Conservation (phyloP, 2,888 invertebrate species). For the Epistrophe eligans region DNA sequence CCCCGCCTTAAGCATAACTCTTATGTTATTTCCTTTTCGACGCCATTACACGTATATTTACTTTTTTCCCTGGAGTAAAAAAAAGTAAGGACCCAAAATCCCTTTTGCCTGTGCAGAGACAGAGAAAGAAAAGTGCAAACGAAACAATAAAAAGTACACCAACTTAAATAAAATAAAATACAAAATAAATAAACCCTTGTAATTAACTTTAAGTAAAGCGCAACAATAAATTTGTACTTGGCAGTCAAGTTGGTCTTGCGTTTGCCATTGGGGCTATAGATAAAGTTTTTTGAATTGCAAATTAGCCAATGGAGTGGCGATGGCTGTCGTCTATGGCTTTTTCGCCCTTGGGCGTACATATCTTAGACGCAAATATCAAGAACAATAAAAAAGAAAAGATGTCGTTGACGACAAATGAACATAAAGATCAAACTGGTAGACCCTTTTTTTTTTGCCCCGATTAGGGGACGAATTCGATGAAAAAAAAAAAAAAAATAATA, state of each 20-base stretch:
- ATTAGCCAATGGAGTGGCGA: conserved; percentile 19
- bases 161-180: conserved; percentile 7
- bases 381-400: not conserved
- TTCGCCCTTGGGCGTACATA: not conserved
- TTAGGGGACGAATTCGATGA: not conserved
- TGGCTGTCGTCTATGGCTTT: not conserved
- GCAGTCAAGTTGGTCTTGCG: conserved; percentile 14
- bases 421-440: not conserved
- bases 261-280: not conserved
- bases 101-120: conserved; percentile 16
- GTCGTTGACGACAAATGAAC: not conserved
- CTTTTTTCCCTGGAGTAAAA: not conserved
- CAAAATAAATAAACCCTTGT: conserved; percentile 41
- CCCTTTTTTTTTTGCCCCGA: not conserved
- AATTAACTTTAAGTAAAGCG: conserved; percentile 75
- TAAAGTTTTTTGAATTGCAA: conserved; percentile 25
- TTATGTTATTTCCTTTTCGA: conserved; percentile 3
- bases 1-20: not conserved
- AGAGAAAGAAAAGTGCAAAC: conserved; percentile 26
- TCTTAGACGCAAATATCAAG: not conserved
- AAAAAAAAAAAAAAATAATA: too few species aligned
- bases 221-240: conserved; percentile 71
- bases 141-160: conserved; percentile 20
- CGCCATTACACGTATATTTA: conserved; percentile 17
- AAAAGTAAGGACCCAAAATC: conserved; percentile 8